Percentiles rank a stretch among this genome's conserved stretches.
Conservation (phyloP, 2,113 vertebrate species). For the Macroglossus sobrinus region DNA sequence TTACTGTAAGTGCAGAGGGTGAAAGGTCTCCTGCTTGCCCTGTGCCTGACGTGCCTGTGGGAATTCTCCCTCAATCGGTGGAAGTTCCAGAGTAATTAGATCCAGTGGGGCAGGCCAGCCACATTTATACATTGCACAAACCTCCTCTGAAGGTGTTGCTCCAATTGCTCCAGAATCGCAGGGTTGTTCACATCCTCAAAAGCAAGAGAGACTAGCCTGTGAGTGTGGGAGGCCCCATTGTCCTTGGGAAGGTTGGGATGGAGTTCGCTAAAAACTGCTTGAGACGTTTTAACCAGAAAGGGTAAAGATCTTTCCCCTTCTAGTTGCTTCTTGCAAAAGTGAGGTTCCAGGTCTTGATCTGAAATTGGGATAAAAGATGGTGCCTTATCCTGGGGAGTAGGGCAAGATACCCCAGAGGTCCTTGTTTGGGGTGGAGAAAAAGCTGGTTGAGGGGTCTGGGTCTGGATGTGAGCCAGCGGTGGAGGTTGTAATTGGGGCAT, state of each 20-base stretch:
- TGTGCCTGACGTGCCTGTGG: no score
- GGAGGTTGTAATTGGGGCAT: rapidly evolving
- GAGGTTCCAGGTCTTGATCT: neutral
- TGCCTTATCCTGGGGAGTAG: rapidly evolving
- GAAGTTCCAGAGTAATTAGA: no score
- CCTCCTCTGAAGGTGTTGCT: no score
- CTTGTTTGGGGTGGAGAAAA: neutral
- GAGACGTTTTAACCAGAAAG: neutral
- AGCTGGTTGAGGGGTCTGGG: no score
- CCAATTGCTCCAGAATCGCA: no score
- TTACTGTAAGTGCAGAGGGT: no score
- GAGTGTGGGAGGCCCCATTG: rapidly evolving
- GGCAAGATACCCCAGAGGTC: rapidly evolving
- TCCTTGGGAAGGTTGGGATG: neutral
- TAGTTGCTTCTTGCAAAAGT: neutral
- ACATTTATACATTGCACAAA: no score
- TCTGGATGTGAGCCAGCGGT: neutral
- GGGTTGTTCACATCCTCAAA: no score
- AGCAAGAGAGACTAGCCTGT: neutral
- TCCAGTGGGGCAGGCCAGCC: no score
- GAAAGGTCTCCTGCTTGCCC: no score
- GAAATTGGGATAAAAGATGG: rapidly evolving
- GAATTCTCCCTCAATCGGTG: no score
- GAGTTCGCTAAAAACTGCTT: neutral
- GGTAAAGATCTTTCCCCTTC: neutral